Base-by-base conservation (phyloP, 2,888 invertebrate species). In the Chalcosyrphus nemorum region DNA sequence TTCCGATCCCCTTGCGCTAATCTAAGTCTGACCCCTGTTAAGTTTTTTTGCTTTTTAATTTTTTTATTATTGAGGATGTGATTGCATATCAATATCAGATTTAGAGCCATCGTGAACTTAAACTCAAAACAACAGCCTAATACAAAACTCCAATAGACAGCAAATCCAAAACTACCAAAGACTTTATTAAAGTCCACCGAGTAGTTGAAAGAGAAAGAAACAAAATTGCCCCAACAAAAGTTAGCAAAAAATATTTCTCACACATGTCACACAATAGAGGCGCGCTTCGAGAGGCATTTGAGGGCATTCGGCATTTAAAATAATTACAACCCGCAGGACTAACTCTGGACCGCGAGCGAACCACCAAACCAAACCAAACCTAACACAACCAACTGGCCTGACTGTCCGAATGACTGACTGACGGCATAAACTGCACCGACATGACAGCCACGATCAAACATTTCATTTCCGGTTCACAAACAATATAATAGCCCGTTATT, bases 401-500 rank as follows among this genome's bases (percentile, higher is more conserved):
- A 74, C 56, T 74, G 50, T 63, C 66, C 56, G 43, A 70, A 56
- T 70, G 65, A 75, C 80, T 84, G 84, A 84, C 57, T 84, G 84
- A 84, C 84, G 80, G 74, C 70, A 50, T 80, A 84, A 84, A 80
- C 59, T 75, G 80, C 65, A 52, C 38, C 57, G 68, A 74, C 84
- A 70, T 80, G 84, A 84, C 84, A 84, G 84, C 63, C 84, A 80
- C 80, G 84, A 84, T 84, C 84, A 84, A 84, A 84, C 84, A 80
- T 80, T 84, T 80, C 74, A 70, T 84, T 84, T 84, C 84, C 84
- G 84, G 84, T 78, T 84, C 57, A 74, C 84, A 84, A 84, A 84
- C 84, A 80, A 84, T 84, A 80, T 84, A 84, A 84, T 84, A 84
- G 84, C 74, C 84, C 84, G 84, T 84, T 84, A 84, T 84, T 84